phyloP scores from a whole-genome alignment of 1,140 invertebrate genomes.

The Cydia fagiglandana region DNA sequence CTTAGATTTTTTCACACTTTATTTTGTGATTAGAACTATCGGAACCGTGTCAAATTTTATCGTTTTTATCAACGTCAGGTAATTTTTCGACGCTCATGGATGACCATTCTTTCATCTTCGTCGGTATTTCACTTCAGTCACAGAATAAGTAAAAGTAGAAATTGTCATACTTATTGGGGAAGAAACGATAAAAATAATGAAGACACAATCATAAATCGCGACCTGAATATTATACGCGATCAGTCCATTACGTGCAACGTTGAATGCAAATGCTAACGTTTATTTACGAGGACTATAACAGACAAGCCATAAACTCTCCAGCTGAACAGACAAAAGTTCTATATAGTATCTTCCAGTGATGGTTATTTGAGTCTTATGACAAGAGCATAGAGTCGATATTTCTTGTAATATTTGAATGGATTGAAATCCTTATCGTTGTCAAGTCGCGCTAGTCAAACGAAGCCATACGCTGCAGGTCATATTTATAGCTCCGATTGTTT shows the following conservation, averaged over 20 bases:
- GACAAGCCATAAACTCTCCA: background rate
- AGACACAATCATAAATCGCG: background rate
- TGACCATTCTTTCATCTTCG: too few species aligned
- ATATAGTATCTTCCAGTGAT: background rate
- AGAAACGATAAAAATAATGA: conserved; percentile 7
- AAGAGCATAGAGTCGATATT: background rate
- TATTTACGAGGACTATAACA: conserved; percentile 4
- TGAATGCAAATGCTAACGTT: conserved; percentile 5
- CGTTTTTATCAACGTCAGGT: too few species aligned
- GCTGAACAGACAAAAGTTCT: background rate
- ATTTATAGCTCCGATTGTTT: conserved; percentile 24
- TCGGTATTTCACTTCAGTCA: too few species aligned
- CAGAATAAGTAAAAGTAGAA: too few species aligned
- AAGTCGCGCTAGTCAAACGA: background rate
- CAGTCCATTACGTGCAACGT: background rate
- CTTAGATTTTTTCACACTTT: too few species aligned
- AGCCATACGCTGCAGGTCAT: conserved; percentile 5
- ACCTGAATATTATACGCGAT: background rate
- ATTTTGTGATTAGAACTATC: too few species aligned
- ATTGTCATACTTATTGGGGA: background rate
- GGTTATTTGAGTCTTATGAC: background rate
- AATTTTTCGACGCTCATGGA: too few species aligned
- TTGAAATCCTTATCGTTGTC: background rate
- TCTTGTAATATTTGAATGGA: background rate
- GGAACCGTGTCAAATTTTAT: too few species aligned